Percentiles rank a stretch among this genome's conserved stretches.
phyloP scores from a whole-genome alignment of 2,888 invertebrate genomes.

The Ecdyonurus torrentis region DNA sequence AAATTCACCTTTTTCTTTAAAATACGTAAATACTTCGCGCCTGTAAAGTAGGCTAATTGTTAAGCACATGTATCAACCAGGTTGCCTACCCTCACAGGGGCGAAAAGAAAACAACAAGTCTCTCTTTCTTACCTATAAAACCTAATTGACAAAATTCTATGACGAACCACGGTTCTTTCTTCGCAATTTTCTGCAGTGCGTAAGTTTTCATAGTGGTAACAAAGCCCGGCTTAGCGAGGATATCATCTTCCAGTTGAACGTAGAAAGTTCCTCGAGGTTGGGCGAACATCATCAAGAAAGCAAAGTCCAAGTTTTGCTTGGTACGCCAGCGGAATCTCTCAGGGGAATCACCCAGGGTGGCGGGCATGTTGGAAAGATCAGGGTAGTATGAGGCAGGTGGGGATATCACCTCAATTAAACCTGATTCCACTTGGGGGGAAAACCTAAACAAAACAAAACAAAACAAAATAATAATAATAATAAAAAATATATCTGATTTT shows the following conservation, averaged over 20 bases:
- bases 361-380: conserved; percentile 53
- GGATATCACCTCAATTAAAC: conserved; percentile 76
- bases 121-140: conserved; percentile 55
- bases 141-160: conserved; percentile 88
- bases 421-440: conserved; percentile 50
- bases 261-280: conserved; percentile 77
- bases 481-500: no score
- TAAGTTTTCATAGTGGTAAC: conserved; percentile 71
- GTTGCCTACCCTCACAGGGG: neutral
- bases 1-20: no score
- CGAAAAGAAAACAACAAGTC: no score
- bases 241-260: conserved; percentile 87
- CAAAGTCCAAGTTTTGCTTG: conserved; percentile 87
- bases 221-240: conserved; percentile 70
- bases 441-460: conserved; percentile 36
- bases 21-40: no score
- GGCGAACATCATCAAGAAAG: conserved; percentile 88
- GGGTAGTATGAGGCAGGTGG: conserved; percentile 80
- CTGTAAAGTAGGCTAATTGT: no score
- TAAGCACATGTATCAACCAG: no score
- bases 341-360: conserved; percentile 69
- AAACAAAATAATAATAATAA: neutral
- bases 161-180: conserved; percentile 71
- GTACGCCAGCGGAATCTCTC: conserved; percentile 82
- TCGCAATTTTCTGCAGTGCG: conserved; percentile 56